These are phyloP conservation scores for Bembecia ichneumoniformis DNA, from an alignment of 2,888 invertebrate genomes.

Conservation along the genomic window DNA sequence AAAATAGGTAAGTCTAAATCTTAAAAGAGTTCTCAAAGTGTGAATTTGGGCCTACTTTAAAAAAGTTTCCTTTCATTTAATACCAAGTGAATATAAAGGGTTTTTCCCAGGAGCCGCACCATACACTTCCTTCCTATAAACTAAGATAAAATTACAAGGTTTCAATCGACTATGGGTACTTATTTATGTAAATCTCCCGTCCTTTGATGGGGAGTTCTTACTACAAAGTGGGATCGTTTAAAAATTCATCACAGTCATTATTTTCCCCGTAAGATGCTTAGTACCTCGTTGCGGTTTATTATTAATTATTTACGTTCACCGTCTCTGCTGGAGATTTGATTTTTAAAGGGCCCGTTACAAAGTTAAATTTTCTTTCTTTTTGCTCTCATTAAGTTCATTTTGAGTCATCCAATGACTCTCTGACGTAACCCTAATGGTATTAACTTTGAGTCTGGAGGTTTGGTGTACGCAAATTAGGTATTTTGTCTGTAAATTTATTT, in stretches of 20 bases:
- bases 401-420: background rate
- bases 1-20: too few relatives aligned
- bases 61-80: too few relatives aligned
- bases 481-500: background rate
- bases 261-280: conserved; percentile 20
- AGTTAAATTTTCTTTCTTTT: background rate
- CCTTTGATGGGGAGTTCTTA: conserved; percentile 26
- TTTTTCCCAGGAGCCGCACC: too few relatives aligned
- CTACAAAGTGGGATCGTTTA: conserved; percentile 32
- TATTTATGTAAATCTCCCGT: conserved; percentile 9
- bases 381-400: background rate
- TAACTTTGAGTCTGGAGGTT: background rate
- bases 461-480: background rate
- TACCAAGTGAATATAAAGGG: too few relatives aligned
- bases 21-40: too few relatives aligned
- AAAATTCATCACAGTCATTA: conserved; percentile 41
- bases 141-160: too few relatives aligned
- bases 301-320: conserved; percentile 40
- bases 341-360: conserved; percentile 33
- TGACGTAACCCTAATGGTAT: background rate
- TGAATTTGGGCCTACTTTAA: too few relatives aligned
- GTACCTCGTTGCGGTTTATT: conserved; percentile 26
- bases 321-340: conserved; percentile 26
- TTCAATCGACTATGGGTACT: too few relatives aligned
- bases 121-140: too few relatives aligned